Conservation (phyloP, 2,888 invertebrate species). For the Buathra laborator region DNA sequence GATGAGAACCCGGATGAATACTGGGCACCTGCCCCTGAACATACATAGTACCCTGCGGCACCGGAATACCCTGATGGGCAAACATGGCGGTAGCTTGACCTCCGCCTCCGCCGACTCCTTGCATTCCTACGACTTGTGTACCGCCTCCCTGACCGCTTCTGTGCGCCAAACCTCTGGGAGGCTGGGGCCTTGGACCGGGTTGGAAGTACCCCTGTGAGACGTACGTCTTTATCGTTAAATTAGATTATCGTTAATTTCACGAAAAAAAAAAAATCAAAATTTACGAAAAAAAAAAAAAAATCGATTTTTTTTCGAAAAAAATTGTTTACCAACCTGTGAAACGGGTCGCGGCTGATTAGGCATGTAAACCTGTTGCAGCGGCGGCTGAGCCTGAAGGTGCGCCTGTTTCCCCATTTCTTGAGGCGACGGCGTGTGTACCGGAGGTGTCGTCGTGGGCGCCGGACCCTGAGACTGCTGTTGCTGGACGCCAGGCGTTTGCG, state of each 20-base stretch:
- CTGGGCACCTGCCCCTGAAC: slow-evolving; percentile 78
- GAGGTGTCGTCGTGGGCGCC: slow-evolving; percentile 80
- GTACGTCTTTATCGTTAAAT: background rate
- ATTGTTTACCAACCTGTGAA: slow-evolving; percentile 75
- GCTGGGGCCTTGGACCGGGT: slow-evolving; percentile 79
- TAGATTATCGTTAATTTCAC: background rate
- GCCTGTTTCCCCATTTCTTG: slow-evolving; percentile 84
- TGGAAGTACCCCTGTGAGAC: slow-evolving; percentile 76
- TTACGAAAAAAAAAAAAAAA: background rate
- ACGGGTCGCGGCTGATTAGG: slow-evolving; percentile 77
- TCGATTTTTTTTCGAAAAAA: background rate
- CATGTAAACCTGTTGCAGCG: slow-evolving; percentile 78
- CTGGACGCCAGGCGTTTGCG: slow-evolving; percentile 80
- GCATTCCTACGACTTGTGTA: slow-evolving; percentile 79
- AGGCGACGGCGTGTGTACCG: slow-evolving; percentile 80
- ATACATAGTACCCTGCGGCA: slow-evolving; percentile 77
- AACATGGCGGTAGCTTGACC: slow-evolving; percentile 80
- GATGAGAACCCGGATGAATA: slow-evolving; percentile 78
- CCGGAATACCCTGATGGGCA: slow-evolving; percentile 76
- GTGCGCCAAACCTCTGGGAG: slow-evolving; percentile 79
- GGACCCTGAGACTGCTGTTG: slow-evolving; percentile 81
- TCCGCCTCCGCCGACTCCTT: slow-evolving; percentile 78
- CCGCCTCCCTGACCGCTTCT: slow-evolving; percentile 79
- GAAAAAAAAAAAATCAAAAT: background rate
- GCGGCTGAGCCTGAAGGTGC: slow-evolving; percentile 80